Evolutionary conservation across 2,797 vertebrate genomes (phyloP).

Genomic region (Tokudaia tokunoshimensis): DNA sequence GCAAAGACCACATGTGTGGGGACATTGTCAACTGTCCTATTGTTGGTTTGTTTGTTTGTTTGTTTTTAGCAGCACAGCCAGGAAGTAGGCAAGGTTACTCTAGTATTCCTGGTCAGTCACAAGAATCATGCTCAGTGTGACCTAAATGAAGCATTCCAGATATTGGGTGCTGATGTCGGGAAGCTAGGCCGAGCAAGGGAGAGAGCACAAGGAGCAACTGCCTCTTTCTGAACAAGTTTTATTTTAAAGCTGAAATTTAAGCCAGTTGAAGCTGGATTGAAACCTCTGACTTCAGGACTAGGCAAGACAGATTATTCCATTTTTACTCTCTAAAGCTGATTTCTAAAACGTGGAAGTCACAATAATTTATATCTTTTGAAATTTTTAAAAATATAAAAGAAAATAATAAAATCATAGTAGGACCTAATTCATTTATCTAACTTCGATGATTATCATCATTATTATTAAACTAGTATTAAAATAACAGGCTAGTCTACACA

Average conservation of each 20-base stretch:
- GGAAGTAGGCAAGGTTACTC: background rate
- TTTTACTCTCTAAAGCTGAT: background rate
- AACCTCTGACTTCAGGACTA: background rate
- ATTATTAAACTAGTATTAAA: conserved; percentile 18
- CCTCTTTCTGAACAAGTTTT: background rate
- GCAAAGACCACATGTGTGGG: background rate
- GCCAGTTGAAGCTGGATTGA: background rate
- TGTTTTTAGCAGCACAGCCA: background rate
- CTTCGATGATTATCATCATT: background rate
- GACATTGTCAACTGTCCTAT: background rate
- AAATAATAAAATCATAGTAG: conserved; percentile 4
- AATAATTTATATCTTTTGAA: background rate
- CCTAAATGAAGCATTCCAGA: background rate
- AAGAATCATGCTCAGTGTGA: background rate
- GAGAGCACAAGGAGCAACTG: background rate
- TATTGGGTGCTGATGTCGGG: background rate
- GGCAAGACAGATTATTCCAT: background rate
- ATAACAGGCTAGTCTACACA: background rate
- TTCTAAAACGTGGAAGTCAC: background rate
- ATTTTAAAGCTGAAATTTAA: background rate
- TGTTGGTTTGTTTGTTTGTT: background rate
- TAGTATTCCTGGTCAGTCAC: background rate
- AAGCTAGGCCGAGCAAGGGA: background rate
- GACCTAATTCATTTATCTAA: background rate
- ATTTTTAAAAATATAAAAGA: conserved; percentile 1